Conservation (phyloP, 2,113 vertebrate species). For the Todiramphus chloris region DNA sequence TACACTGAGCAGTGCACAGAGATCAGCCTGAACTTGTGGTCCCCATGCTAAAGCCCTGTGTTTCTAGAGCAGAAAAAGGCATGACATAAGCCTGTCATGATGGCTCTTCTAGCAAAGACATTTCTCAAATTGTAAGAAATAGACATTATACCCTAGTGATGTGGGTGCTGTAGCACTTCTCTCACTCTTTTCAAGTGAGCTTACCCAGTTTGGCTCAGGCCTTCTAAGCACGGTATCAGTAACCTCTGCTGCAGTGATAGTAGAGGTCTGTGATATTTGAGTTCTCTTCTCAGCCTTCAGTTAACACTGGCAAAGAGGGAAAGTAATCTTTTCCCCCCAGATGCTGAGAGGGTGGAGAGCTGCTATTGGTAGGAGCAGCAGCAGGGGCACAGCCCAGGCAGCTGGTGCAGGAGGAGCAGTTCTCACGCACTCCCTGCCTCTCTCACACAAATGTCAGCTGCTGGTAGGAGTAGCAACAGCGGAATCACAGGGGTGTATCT, state of each 20-base stretch:
- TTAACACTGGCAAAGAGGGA: neutral
- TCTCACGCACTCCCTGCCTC: neutral
- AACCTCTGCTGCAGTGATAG: neutral
- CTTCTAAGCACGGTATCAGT: fast-evolving
- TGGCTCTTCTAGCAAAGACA: neutral
- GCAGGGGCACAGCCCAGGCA: neutral
- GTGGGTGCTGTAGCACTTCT: neutral
- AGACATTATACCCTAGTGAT: fast-evolving
- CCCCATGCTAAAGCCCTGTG: neutral
- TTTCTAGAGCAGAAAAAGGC: neutral
- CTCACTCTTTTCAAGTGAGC: neutral
- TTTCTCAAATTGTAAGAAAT: neutral
- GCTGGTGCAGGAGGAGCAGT: slow-evolving; percentile 6
- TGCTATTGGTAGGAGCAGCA: neutral
- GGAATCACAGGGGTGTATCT: neutral
- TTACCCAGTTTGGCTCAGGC: neutral
- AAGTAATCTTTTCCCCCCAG: neutral
- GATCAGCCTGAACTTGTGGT: neutral
- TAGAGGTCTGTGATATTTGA: neutral
- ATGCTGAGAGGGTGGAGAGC: neutral
- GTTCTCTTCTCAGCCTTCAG: neutral
- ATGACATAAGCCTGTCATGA: neutral
- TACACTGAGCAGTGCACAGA: neutral
- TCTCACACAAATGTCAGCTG: neutral
- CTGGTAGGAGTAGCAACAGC: neutral